Conservation (phyloP, 2,113 vertebrate species). For the Uropsilus gracilis region DNA sequence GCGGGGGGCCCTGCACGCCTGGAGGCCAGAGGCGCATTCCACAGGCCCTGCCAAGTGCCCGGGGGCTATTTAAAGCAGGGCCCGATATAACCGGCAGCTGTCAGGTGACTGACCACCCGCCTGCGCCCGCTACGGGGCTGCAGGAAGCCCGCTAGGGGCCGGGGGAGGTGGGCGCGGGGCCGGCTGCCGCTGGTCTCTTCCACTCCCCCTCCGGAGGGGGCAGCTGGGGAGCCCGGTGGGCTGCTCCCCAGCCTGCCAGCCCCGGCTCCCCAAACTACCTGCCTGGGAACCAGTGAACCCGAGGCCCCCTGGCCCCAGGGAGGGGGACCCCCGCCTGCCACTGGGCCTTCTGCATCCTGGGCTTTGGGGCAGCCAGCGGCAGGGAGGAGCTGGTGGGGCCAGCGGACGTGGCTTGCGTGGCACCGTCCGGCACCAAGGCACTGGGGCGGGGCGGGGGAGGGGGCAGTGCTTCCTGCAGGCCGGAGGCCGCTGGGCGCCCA, state of each 20-base stretch:
- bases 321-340: background rate
- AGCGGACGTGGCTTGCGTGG: background rate
- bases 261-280: background rate
- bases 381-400: background rate
- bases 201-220: background rate
- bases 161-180: background rate
- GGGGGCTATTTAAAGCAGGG: slow-evolving; percentile 73
- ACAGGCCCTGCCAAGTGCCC: background rate
- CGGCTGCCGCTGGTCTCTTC: background rate
- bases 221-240: background rate
- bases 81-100: slow-evolving; percentile 46
- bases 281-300: background rate
- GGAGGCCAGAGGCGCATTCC: slow-evolving; percentile 50
- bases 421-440: background rate
- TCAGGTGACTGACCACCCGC: slow-evolving; percentile 66
- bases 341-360: background rate
- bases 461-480: background rate
- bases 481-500: background rate
- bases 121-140: background rate
- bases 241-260: background rate
- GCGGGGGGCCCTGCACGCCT: background rate
- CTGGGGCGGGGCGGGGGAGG: background rate
- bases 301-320: too few relatives aligned
- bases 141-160: background rate
- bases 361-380: background rate